phyloP scores from a whole-genome alignment of 2,113 vertebrate genomes.

The Pangasianodon hypophthalmus region DNA sequence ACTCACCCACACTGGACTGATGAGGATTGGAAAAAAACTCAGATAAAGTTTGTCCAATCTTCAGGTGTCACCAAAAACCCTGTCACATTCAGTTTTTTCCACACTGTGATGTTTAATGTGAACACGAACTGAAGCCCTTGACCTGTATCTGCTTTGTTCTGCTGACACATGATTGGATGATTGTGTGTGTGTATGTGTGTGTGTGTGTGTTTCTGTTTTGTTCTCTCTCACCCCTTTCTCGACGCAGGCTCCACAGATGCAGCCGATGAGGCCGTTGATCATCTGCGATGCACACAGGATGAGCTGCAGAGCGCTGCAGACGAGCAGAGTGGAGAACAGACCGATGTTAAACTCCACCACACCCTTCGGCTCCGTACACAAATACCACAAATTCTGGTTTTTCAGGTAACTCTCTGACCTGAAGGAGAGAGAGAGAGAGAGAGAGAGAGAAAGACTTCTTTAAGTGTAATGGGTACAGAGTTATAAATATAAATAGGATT shows the following conservation, averaged over 20 bases:
- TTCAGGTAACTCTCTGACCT: conserved; percentile 66
- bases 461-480: neutral
- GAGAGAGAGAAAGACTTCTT: neutral
- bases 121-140: neutral
- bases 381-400: conserved; percentile 35
- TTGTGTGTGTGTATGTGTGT: neutral
- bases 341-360: conserved; percentile 72
- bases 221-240: conserved; percentile 61
- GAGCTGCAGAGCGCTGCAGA: conserved; percentile 62
- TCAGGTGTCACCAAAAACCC: neutral
- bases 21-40: neutral
- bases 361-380: conserved; percentile 58
- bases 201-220: neutral
- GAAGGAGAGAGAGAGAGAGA: neutral
- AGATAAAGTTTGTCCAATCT: no score
- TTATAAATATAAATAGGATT: neutral
- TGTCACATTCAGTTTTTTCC: no score
- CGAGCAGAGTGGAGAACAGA: conserved; percentile 71
- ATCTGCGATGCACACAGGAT: conserved; percentile 72
- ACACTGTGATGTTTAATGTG: no score
- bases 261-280: conserved; percentile 76
- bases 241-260: conserved; percentile 74
- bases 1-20: neutral
- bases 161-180: no score
- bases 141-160: no score